A percentile compares a stretch with the other conserved stretches of the same genome.
Evolutionary conservation across 2,797 vertebrate species (phyloP).

Genomic region (Peromyscus attwateri): DNA sequence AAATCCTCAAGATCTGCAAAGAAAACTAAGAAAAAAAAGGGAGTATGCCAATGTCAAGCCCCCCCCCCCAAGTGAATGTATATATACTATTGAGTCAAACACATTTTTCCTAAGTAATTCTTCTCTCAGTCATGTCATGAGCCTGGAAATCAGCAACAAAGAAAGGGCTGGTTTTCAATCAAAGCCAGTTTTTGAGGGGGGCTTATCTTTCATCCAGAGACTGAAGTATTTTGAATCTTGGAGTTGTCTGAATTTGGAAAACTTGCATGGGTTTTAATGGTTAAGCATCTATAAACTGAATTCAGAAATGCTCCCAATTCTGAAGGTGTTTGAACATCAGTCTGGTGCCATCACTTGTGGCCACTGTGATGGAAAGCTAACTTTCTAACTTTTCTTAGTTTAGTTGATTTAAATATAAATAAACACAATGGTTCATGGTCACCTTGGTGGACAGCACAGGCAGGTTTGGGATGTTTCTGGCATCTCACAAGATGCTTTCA

Average conservation of each 20-base stretch:
- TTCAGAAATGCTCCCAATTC: background rate
- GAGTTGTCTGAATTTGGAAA: background rate
- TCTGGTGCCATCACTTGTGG: background rate
- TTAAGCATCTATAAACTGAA: background rate
- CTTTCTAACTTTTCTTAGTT: background rate
- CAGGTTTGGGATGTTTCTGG: background rate
- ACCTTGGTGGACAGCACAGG: background rate
- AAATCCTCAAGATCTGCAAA: slow-evolving; percentile 30
- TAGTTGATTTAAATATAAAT: slow-evolving; percentile 5
- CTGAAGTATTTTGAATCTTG: background rate
- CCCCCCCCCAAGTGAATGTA: background rate
- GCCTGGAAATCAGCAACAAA: background rate
- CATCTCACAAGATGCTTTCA: background rate
- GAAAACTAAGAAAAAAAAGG: background rate
- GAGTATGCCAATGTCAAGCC: background rate
- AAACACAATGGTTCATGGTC: background rate
- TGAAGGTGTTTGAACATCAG: background rate
- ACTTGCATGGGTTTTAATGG: background rate
- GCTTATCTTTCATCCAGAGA: background rate
- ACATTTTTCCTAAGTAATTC: background rate
- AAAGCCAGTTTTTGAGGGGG: slow-evolving; percentile 24
- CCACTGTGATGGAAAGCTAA: background rate
- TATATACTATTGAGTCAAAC: background rate
- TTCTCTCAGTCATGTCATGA: background rate
- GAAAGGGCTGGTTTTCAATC: background rate